These are phyloP conservation scores for Rhinolophus ferrumequinum DNA, from an alignment of 2,113 vertebrate species.

Conservation along the genomic window DNA sequence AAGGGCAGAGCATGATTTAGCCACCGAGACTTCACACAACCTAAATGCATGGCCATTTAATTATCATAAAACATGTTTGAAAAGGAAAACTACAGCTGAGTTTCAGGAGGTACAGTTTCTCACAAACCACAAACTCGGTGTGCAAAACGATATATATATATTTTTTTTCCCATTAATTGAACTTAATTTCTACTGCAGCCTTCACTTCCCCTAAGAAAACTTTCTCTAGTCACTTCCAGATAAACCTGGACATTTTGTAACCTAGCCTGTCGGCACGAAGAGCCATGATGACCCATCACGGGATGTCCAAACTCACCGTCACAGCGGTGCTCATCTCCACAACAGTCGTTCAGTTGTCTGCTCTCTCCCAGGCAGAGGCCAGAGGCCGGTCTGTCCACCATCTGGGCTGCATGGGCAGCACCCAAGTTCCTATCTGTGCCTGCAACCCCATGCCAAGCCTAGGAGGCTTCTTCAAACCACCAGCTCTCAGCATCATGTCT, in stretches of 20 bases:
- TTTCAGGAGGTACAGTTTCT: background rate
- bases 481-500: background rate
- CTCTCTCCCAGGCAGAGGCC: background rate
- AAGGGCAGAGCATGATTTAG: background rate
- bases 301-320: rapidly evolving
- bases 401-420: background rate
- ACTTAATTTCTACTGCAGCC: background rate
- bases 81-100: slow-evolving; percentile 34
- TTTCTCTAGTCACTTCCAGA: background rate
- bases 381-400: background rate
- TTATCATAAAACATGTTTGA: slow-evolving; percentile 47
- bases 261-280: background rate
- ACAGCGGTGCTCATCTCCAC: background rate
- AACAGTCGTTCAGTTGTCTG: rapidly evolving
- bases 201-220: background rate
- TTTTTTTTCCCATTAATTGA: background rate
- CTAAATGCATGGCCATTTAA: slow-evolving; percentile 1
- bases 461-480: background rate
- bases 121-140: background rate
- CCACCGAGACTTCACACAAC: slow-evolving; percentile 41
- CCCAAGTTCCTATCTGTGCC: background rate
- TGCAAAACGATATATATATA: background rate
- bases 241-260: background rate
- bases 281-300: rapidly evolving
- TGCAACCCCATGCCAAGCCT: background rate